These are phyloP conservation scores for Dendronephthya gigantea DNA, from an alignment of 64 coral and sea anemone genomes.

Conservation along the genomic window DNA sequence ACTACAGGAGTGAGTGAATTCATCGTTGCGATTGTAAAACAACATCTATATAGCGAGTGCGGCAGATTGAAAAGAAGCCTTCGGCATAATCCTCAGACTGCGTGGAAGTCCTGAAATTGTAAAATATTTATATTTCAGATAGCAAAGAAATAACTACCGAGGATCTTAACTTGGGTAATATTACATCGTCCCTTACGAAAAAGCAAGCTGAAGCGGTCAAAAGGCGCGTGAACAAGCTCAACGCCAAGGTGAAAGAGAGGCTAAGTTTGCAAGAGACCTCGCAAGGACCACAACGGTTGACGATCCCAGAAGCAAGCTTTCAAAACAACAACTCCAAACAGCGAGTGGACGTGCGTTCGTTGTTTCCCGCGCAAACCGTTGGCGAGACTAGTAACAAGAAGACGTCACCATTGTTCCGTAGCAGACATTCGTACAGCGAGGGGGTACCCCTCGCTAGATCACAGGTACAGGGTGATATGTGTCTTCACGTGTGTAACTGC, in stretches of 20 bases:
- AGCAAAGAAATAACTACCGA: slow-evolving; percentile 94
- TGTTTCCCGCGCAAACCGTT: slow-evolving; percentile 75
- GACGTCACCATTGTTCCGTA: background rate
- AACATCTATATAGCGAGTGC: too few relatives aligned
- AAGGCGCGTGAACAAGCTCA: slow-evolving; percentile 73
- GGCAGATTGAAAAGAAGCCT: background rate
- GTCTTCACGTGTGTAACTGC: too few relatives aligned
- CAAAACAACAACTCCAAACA: slow-evolving; percentile 3
- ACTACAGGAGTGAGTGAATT: slow-evolving; percentile 52
- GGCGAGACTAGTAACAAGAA: slow-evolving; percentile 70
- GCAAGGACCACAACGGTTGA: background rate
- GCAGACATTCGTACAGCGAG: background rate
- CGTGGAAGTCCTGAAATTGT: background rate
- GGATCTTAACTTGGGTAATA: slow-evolving; percentile 70
- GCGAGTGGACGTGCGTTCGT: slow-evolving; percentile 69
- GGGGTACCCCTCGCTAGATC: background rate
- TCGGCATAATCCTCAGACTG: background rate
- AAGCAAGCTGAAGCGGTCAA: slow-evolving; percentile 92
- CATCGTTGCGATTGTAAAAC: too few relatives aligned
- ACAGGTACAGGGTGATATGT: background rate
- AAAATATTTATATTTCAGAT: slow-evolving; percentile 28
- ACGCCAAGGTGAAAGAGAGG: slow-evolving; percentile 59
- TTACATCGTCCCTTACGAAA: slow-evolving; percentile 71
- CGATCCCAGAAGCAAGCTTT: background rate
- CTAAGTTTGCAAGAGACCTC: slow-evolving; percentile 9